Evolutionary conservation across 2,888 invertebrate species (phyloP), one percentile per base, ranked within the genome.

Genomic region (Amiota mariae): DNA sequence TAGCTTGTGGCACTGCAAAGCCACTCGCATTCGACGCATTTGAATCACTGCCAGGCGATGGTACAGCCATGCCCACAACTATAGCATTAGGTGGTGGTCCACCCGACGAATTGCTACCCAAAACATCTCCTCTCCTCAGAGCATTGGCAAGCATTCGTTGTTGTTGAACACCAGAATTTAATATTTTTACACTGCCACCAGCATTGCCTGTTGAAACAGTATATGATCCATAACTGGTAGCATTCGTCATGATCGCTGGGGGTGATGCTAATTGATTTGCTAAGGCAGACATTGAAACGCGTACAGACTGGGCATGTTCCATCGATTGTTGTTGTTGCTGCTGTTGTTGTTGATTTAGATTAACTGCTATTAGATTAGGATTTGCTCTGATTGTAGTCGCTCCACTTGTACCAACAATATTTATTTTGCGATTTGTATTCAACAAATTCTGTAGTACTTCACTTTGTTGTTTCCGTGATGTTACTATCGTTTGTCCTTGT

Each of bases 1-100:
- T 73, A 8, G 80, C 61, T 71, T 77, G 49, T 75, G 77, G 92
- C 90, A 93, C 92, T 11, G 92, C 91, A 77, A 92, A 91, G n/a
- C 88, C 88, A 70, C 92, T 92, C 47, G 89, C 88, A 80, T 89
- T 90, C 9, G 90, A 89, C 57, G 90, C 88, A 78, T 90, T 90
- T 59, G 90, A 90, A 78, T 90, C 90, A 71, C 89, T 89, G 61
- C 89, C 89, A 0, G 90, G 90, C 8, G 90, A 90, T 0, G 88
- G 87, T 0, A 88, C 91, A 8, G 91, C 91, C 77, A 91, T 88
- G 8, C 89, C 88, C n/a, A 89, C 88, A 24, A 91, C 91, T 77
- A 91, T 90, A 4, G 88, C 85, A 74, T 84, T 84, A 10, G 82
- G 86, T 18, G 86, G 86, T 13, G 84, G 85, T 0, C 67, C 67